Percentiles rank a stretch among this genome's conserved stretches.
Conservation (phyloP, 1,140 invertebrate species). For the Holcopasites calliopsidis region DNA sequence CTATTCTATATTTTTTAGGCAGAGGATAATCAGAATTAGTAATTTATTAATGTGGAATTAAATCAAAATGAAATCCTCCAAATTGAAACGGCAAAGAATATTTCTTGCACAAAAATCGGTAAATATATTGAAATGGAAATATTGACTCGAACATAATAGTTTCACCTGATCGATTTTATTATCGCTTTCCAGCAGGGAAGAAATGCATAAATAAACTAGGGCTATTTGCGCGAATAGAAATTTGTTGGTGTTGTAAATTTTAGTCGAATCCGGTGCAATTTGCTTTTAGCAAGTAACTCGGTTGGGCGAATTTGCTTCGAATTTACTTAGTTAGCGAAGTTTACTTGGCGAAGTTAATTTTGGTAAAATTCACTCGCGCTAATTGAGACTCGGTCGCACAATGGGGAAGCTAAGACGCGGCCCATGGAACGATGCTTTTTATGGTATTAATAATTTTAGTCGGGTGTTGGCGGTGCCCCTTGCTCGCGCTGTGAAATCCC, state of each 20-base stretch:
- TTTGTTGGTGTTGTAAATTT: slow-evolving; percentile 4
- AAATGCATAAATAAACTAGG: too few relatives aligned
- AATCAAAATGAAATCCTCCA: too few relatives aligned
- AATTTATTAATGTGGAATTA: too few relatives aligned
- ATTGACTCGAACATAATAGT: too few relatives aligned
- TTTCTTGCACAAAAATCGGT: too few relatives aligned
- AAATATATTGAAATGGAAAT: too few relatives aligned
- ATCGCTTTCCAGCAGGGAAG: too few relatives aligned
- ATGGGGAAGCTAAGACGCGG: slow-evolving; percentile 23
- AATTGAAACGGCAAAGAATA: too few relatives aligned
- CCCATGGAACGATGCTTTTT: slow-evolving; percentile 8
- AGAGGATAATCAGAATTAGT: too few relatives aligned
- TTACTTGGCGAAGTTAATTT: slow-evolving; percentile 24
- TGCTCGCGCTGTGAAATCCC: background rate
- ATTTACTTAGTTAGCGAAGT: slow-evolving; percentile 19
- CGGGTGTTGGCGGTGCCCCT: background rate
- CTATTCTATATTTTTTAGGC: too few relatives aligned
- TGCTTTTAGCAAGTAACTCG: slow-evolving; percentile 27
- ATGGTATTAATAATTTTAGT: slow-evolving; percentile 9
- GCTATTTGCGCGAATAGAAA: slow-evolving; percentile 11
- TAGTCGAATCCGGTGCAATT: slow-evolving; percentile 19
- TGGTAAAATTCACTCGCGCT: slow-evolving; percentile 19
- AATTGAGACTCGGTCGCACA: slow-evolving; percentile 19
- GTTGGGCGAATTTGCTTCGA: slow-evolving; percentile 25
- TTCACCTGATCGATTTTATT: too few relatives aligned